Evolutionary conservation across 2,888 invertebrate genomes (phyloP), one percentile per base, ranked within the genome.

Genomic region (Lepidocyrtinus sp.): DNA sequence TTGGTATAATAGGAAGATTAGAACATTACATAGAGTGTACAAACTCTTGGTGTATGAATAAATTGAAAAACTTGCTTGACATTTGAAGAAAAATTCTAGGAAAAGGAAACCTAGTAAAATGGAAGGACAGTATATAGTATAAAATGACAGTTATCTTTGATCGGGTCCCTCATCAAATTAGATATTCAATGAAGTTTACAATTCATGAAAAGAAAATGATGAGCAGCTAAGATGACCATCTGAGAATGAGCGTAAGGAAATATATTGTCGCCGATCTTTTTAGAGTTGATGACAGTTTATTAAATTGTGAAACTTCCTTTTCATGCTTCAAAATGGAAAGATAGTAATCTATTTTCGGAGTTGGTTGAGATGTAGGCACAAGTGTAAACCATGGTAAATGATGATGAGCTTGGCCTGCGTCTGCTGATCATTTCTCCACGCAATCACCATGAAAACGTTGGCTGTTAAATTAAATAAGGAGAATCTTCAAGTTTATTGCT

Each of bases 11-110:
- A n/a, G n/a, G n/a, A n/a, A n/a, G n/a, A n/a, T n/a, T n/a, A n/a
- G n/a, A n/a, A n/a, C n/a, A n/a, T n/a, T n/a, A n/a, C n/a, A n/a
- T n/a, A n/a, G n/a, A n/a, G n/a, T n/a, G n/a, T n/a, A n/a, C n/a
- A n/a, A n/a, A n/a, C n/a, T n/a, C n/a, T n/a, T n/a, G n/a, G n/a
- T n/a, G n/a, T n/a, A n/a, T n/a, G n/a, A n/a, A n/a, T n/a, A n/a
- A n/a, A n/a, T n/a, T n/a, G 12, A 36, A 36, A 76, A 70, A 70
- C 69, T 70, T 69, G 77, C 72, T 77, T 77, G 77, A 77, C 77
- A 67, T 77, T 65, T 70, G n/a, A n/a, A n/a, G n/a, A n/a, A n/a
- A n/a, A n/a, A n/a, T n/a, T n/a, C n/a, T n/a, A n/a, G n/a, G n/a
- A n/a, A n/a, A n/a, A n/a, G n/a, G n/a, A n/a, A n/a, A n/a, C n/a